These are phyloP conservation scores for Bedellia somnulentella DNA, from an alignment of 2,888 invertebrate species.

Conservation along the genomic window DNA sequence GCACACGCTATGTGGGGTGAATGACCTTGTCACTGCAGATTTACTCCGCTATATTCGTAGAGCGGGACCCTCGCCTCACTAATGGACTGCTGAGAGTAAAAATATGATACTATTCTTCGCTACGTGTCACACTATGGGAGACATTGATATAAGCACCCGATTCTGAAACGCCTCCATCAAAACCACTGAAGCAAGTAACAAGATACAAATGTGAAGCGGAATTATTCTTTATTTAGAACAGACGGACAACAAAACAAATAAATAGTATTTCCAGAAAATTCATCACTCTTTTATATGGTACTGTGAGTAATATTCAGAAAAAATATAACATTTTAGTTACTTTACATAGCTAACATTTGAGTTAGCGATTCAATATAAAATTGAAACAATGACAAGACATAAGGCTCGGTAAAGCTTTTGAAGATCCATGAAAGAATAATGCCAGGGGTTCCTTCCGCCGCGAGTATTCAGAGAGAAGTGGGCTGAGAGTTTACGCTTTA, in stretches of 20 bases:
- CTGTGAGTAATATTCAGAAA: too few species aligned
- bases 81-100: constrained; percentile 50
- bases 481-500: too few species aligned
- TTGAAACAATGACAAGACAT: background rate
- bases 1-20: constrained; percentile 49
- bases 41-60: constrained; percentile 46
- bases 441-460: constrained; percentile 1
- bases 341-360: background rate
- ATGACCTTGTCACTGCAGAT: constrained; percentile 56
- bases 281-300: too few species aligned
- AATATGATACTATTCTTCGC: constrained; percentile 44
- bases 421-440: constrained; percentile 3
- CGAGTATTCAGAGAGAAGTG: too few species aligned
- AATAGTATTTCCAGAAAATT: too few species aligned
- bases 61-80: constrained; percentile 47
- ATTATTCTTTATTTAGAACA: background rate
- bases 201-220: constrained; percentile 20
- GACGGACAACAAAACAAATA: too few species aligned
- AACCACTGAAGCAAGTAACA: too few species aligned
- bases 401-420: constrained; percentile 2
- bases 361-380: background rate
- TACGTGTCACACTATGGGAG: too few species aligned
- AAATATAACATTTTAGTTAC: too few species aligned
- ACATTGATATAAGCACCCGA: too few species aligned
- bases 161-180: too few species aligned